These are phyloP conservation scores for Ranitomeya imitator DNA, from an alignment of 2,113 vertebrate species.

Conservation along the genomic window DNA sequence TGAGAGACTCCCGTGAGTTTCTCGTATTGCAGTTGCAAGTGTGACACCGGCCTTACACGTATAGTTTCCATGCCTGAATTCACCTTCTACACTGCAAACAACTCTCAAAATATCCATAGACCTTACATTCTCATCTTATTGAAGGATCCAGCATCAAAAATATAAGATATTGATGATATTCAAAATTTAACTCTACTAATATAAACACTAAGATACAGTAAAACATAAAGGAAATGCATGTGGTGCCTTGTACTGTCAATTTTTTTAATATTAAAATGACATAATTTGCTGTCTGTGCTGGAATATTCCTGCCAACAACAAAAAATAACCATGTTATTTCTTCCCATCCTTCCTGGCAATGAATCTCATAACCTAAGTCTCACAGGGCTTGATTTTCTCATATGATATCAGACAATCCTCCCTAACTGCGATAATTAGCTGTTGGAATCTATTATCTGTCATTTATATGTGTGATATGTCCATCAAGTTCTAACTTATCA, in stretches of 20 bases:
- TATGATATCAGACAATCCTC: conserved; percentile 48
- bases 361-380: conserved; percentile 34
- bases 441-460: conserved; percentile 56
- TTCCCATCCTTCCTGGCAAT: conserved; percentile 29
- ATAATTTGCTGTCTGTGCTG: neutral
- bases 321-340: conserved; percentile 32
- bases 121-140: neutral
- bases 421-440: conserved; percentile 54
- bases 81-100: neutral
- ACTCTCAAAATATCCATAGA: neutral
- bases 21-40: no score
- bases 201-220: neutral
- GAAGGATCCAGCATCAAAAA: neutral
- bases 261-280: neutral
- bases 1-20: no score
- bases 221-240: neutral
- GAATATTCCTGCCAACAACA: neutral
- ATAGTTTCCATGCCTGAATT: neutral
- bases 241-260: neutral
- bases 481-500: conserved; percentile 53
- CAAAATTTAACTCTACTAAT: neutral
- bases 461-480: conserved; percentile 53
- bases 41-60: no score
- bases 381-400: conserved; percentile 47
- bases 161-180: neutral